Evolutionary conservation across 1,140 invertebrate genomes (phyloP), one percentile per base, ranked within the genome.

Genomic region (Trichogramma pretiosum): DNA sequence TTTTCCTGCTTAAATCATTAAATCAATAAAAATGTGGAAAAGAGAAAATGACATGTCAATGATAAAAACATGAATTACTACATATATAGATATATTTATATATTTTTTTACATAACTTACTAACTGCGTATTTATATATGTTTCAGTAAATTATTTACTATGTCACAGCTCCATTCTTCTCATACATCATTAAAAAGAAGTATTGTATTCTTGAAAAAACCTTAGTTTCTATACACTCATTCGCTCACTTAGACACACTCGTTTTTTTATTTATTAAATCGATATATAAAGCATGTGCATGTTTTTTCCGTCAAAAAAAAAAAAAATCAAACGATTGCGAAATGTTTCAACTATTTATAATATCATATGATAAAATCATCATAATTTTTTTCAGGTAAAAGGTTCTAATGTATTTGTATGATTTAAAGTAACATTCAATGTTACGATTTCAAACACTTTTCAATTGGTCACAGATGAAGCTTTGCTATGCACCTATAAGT

Each of bases 141-240:
- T 58, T 61, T 65, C 54, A 51, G n/a, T 66, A 60, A 62, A 62
- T 67, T 65, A 67, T 65, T 67, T 59, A 67, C 66, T 70, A 68
- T 67, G 58, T 70, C 65, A 68, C 65, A 70, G 67, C 66, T 65
- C 53, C 50, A 49, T 67, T 54, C 56, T 64, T 62, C 58, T 60
- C 57, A 59, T 52, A 58, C 61, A 48, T 16, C 61, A 55, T 49
- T 43, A 64, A 60, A 62, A 54, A 44, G 60, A 57, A 62, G 58
- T 50, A 58, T 56, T 57, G 52, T 55, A 56, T 54, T 40, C 54
- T 52, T n/a, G n/a, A n/a, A 42, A 47, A 52, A 46, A 43, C 23
- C 24, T 43, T 40, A 7, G 37, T 53, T 48, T 50, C 47, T 45
- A 49, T 54, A 47, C 39, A 33, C 42, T 48, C 32, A 45, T 33